phyloP scores from a whole-genome alignment of 2,797 vertebrate species.

The Emydoidea blandingii region DNA sequence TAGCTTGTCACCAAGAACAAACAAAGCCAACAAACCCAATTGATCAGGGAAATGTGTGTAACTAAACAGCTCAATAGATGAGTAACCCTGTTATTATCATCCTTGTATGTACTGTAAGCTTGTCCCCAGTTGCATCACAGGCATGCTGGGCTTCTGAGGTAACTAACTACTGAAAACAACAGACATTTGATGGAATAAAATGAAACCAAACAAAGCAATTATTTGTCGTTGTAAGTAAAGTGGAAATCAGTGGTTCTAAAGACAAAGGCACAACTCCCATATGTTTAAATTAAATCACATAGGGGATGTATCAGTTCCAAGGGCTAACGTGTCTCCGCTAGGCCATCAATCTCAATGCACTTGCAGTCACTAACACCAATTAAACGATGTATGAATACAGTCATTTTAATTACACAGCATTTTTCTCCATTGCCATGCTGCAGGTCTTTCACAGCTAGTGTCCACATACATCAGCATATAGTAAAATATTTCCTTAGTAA shows the following conservation, averaged over 20 bases:
- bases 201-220: neutral
- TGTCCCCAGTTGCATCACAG: neutral
- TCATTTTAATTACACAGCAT: accelerated
- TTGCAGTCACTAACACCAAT: neutral
- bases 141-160: neutral
- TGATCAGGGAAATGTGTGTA: neutral
- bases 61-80: neutral
- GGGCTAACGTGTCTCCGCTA: neutral
- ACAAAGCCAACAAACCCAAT: neutral
- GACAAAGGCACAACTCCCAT: neutral
- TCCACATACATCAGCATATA: neutral
- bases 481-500: neutral
- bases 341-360: neutral
- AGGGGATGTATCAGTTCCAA: neutral
- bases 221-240: neutral
- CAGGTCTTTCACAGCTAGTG: neutral
- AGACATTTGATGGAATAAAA: neutral
- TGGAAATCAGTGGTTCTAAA: neutral
- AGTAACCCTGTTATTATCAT: neutral
- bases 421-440: neutral
- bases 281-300: neutral
- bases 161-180: neutral
- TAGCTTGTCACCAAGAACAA: neutral
- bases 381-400: neutral
- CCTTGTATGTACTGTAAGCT: neutral